A percentile compares a stretch with the other conserved stretches of the same genome.
Evolutionary conservation across 2,113 vertebrate species (phyloP).

Genomic region (Microcebus ravelobensis): DNA sequence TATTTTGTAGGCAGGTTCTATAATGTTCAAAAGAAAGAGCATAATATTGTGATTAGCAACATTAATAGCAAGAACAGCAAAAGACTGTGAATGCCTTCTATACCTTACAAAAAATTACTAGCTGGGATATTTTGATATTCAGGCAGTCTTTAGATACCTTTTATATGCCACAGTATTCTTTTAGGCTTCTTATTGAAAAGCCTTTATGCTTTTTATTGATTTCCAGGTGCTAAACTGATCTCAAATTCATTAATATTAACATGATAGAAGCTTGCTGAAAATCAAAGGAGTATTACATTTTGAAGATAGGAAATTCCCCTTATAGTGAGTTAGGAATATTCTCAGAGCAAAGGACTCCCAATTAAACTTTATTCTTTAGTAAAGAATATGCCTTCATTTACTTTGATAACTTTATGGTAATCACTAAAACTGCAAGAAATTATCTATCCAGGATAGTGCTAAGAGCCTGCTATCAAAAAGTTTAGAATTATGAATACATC

Average conservation of each 20-base stretch:
- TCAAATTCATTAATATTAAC: slow-evolving; percentile 70
- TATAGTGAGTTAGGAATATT: slow-evolving; percentile 13
- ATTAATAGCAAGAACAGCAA: neutral
- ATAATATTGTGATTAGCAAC: slow-evolving; percentile 20
- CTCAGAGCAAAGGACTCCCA: slow-evolving; percentile 35
- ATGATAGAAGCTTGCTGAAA: slow-evolving; percentile 49
- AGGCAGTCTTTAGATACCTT: neutral
- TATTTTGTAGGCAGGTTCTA: neutral
- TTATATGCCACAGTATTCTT: neutral
- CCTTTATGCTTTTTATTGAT: slow-evolving; percentile 55
- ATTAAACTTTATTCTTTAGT: slow-evolving; percentile 61
- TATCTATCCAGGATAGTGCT: neutral
- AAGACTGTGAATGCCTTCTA: slow-evolving; percentile 9
- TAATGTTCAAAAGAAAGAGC: neutral
- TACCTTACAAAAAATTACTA: neutral
- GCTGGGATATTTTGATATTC: slow-evolving; percentile 35
- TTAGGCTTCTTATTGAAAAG: neutral
- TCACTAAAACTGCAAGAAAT: slow-evolving; percentile 46
- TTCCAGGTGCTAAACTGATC: slow-evolving; percentile 60
- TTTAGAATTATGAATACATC: slow-evolving; percentile 14
- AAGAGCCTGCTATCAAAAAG: slow-evolving; percentile 19
- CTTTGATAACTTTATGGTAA: slow-evolving; percentile 31
- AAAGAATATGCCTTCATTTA: neutral
- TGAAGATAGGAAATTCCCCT: slow-evolving; percentile 38
- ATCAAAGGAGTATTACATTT: slow-evolving; percentile 1